A percentile compares a stretch with the other conserved stretches of the same genome.
phyloP scores from a whole-genome alignment of 2,113 vertebrate genomes.

The Dicrurus megarhynchus region DNA sequence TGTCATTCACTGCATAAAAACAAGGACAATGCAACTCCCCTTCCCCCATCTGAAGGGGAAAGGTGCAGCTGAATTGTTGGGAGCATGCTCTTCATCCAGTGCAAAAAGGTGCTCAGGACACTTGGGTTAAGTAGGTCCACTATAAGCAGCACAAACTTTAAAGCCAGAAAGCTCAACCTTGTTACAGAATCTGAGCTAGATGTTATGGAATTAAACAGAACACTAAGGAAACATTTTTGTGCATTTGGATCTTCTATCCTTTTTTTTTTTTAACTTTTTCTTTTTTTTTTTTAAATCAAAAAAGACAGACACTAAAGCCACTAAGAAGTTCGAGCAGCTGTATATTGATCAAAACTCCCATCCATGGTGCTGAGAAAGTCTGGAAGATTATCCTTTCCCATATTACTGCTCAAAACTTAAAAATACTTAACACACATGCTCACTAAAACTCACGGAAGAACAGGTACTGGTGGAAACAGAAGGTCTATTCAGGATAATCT shows the following conservation, averaged over 20 bases:
- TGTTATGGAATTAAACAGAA: background rate
- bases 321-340: background rate
- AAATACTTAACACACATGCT: background rate
- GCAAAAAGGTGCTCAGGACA: background rate
- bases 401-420: background rate
- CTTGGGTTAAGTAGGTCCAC: accelerated
- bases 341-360: background rate
- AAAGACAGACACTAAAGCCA: background rate
- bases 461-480: background rate
- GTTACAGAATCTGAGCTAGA: background rate
- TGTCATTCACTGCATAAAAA: background rate
- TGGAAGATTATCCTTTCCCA: background rate
- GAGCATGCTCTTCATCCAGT: background rate
- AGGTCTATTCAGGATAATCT: background rate
- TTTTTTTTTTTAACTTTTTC: background rate
- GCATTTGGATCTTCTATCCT: no score
- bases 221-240: background rate
- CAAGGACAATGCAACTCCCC: no score
- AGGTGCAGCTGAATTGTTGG: background rate
- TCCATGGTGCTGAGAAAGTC: background rate
- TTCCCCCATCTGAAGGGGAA: background rate
- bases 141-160: background rate
- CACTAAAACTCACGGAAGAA: background rate
- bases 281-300: background rate
- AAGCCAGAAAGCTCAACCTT: background rate